These are phyloP conservation scores for Microctenopoma lineatum DNA, from an alignment of 2,797 vertebrate genomes.

Conservation along the genomic window DNA sequence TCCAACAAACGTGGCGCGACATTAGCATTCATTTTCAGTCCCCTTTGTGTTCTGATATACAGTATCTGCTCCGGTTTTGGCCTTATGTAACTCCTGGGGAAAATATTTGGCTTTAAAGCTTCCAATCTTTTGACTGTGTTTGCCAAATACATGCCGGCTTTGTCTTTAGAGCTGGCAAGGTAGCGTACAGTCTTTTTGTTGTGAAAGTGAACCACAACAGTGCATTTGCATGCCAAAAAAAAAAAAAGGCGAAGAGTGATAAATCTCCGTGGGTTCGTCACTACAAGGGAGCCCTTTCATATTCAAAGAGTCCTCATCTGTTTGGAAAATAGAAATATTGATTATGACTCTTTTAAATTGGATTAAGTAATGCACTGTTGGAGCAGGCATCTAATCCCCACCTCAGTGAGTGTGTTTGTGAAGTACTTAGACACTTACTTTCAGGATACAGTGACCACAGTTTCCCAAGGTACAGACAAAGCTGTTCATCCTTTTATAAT, in stretches of 20 bases:
- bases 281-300: no score
- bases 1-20: background rate
- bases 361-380: slow-evolving; percentile 11
- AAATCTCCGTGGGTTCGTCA: no score
- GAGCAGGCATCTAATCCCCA: background rate
- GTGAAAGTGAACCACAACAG: background rate
- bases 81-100: background rate
- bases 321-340: background rate
- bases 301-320: no score
- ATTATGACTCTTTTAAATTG: background rate
- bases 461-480: slow-evolving; percentile 5
- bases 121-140: background rate
- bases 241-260: no score
- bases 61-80: background rate
- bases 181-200: background rate
- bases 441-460: background rate
- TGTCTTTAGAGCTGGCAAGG: background rate
- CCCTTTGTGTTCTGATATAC: background rate
- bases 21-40: background rate
- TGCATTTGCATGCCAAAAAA: background rate
- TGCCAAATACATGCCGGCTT: background rate
- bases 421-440: background rate
- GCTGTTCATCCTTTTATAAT: background rate
- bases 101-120: background rate
- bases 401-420: background rate